phyloP scores from a whole-genome alignment of 1,140 invertebrate genomes.

The Myzus persicae region DNA sequence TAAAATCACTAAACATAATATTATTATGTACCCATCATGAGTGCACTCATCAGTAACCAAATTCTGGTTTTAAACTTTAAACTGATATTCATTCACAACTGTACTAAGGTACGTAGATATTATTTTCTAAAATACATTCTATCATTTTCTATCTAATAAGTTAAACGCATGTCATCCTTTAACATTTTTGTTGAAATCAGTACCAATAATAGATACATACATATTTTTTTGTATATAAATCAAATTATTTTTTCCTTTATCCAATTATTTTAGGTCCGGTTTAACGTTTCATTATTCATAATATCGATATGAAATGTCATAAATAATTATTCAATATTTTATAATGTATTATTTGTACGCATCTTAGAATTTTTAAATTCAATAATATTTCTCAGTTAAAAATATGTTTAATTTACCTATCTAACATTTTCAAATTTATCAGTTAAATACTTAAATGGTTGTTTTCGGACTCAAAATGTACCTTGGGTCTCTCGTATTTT shows the following conservation, averaged over 20 bases:
- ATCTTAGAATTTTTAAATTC: neutral
- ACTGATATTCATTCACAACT: neutral
- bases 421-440: neutral
- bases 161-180: neutral
- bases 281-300: neutral
- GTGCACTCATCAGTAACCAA: neutral
- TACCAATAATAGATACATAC: neutral
- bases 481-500: neutral
- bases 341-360: neutral
- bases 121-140: neutral
- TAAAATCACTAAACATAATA: constrained; percentile 7
- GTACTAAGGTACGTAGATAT: neutral
- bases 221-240: neutral
- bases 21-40: too few relatives aligned
- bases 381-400: too few relatives aligned
- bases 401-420: neutral
- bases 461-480: neutral
- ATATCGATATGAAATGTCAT: neutral
- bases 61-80: neutral
- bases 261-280: neutral
- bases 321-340: neutral
- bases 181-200: neutral
- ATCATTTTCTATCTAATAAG: too few relatives aligned
- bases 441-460: neutral
- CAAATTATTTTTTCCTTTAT: neutral